These are phyloP conservation scores for Ethmia dodecea DNA, from an alignment of 2,888 invertebrate genomes.

Conservation along the genomic window DNA sequence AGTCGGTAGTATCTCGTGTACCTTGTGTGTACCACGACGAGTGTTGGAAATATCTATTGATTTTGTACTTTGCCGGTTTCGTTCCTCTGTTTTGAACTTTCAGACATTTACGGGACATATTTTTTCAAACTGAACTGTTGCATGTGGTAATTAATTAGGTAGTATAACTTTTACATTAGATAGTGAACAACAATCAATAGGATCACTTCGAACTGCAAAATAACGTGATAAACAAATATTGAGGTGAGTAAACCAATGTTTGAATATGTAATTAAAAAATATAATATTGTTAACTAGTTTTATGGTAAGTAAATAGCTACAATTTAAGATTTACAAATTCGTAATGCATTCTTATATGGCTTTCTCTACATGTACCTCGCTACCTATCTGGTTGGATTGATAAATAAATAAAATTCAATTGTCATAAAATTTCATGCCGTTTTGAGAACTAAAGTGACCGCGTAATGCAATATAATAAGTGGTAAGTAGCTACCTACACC, in stretches of 20 bases:
- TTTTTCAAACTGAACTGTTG: constrained; percentile 26
- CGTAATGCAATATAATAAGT: constrained; percentile 12
- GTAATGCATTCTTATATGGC: no score
- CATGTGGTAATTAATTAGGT: no score
- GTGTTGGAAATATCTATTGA: constrained; percentile 57
- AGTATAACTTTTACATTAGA: constrained; percentile 24
- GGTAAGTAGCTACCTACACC: constrained; percentile 43
- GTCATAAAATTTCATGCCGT: no score
- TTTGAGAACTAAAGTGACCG: no score
- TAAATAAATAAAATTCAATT: no score
- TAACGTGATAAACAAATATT: constrained; percentile 50
- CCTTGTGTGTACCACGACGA: constrained; percentile 40
- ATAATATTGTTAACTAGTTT: no score
- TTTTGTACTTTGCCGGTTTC: constrained; percentile 69
- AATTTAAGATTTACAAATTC: no score
- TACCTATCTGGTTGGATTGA: no score
- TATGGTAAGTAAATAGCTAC: no score
- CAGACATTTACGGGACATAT: constrained; percentile 32
- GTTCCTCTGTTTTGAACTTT: constrained; percentile 57
- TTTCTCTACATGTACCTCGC: no score
- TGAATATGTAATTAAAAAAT: no score
- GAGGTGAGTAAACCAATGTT: constrained; percentile 37
- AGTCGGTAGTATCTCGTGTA: constrained; percentile 46
- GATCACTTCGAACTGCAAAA: constrained; percentile 41
- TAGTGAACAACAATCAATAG: constrained; percentile 31